phyloP scores from a whole-genome alignment of 2,888 invertebrate species.

The Apeira syringaria region DNA sequence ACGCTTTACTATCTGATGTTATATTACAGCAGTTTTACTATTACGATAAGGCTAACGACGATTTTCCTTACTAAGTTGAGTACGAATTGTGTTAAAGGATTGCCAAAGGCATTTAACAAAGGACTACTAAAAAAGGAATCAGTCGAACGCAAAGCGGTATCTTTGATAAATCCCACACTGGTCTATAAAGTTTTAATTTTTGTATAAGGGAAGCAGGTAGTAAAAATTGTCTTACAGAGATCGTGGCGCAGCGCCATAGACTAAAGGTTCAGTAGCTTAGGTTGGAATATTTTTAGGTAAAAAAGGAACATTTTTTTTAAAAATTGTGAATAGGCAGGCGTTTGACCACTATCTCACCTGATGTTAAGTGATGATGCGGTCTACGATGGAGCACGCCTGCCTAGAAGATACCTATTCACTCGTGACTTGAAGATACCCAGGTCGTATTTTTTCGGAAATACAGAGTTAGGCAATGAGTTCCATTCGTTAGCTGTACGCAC shows the following conservation, averaged over 20 bases:
- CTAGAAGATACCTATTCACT: no score
- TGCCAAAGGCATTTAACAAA: slow-evolving; percentile 26
- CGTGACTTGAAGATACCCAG: no score
- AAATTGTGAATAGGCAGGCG: no score
- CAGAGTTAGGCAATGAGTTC: no score
- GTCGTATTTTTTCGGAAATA: no score
- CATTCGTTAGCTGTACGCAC: no score
- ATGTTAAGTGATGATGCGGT: no score
- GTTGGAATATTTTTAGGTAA: not conserved
- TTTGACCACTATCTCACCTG: no score
- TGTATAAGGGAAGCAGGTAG: slow-evolving; percentile 62
- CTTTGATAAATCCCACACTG: slow-evolving; percentile 60
- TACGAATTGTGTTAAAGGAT: slow-evolving; percentile 15
- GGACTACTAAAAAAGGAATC: slow-evolving; percentile 25
- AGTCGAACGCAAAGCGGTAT: slow-evolving; percentile 45
- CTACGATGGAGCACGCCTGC: no score
- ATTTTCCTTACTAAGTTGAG: slow-evolving; percentile 3
- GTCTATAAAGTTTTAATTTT: slow-evolving; percentile 70
- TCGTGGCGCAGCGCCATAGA: not conserved
- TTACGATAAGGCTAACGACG: not conserved
- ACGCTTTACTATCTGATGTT: no score
- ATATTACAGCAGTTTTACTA: no score
- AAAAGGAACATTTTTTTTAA: no score
- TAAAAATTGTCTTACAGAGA: slow-evolving; percentile 63
- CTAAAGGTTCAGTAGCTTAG: slow-evolving; percentile 1